Conservation (phyloP, 2,888 invertebrate genomes). For the Gymnocheta viridis region DNA sequence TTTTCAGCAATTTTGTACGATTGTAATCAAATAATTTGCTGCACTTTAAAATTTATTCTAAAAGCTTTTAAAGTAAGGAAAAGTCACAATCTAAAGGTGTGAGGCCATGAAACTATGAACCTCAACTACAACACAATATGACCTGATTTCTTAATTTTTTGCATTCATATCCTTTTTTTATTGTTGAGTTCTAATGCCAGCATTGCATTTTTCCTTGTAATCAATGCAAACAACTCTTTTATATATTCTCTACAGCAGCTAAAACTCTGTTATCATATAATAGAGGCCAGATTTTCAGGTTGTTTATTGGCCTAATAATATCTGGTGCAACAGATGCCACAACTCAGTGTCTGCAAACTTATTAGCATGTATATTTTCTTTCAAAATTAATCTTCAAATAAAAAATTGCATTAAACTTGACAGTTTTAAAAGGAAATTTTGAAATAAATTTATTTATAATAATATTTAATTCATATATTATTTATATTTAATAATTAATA, state of each 20-base stretch:
- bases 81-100: neutral
- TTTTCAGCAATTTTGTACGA: neutral
- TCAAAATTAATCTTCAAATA: neutral
- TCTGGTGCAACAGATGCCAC: neutral
- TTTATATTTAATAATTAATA: too few species aligned
- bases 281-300: constrained; percentile 11
- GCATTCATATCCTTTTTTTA: neutral
- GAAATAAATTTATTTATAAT: too few species aligned
- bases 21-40: constrained; percentile 3
- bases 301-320: constrained; percentile 19
- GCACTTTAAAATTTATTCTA: neutral
- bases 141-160: constrained; percentile 1
- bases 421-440: neutral
- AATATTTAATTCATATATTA: too few species aligned
- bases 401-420: neutral
- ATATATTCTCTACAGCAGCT: neutral
- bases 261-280: constrained; percentile 18
- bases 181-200: neutral
- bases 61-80: neutral
- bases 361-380: neutral
- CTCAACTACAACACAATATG: constrained; percentile 20
- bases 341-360: neutral
- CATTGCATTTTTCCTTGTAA: neutral
- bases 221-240: too few species aligned
- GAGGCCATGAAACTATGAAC: neutral